Conservation (phyloP, 2,113 vertebrate species). For the Aegypius monachus region DNA sequence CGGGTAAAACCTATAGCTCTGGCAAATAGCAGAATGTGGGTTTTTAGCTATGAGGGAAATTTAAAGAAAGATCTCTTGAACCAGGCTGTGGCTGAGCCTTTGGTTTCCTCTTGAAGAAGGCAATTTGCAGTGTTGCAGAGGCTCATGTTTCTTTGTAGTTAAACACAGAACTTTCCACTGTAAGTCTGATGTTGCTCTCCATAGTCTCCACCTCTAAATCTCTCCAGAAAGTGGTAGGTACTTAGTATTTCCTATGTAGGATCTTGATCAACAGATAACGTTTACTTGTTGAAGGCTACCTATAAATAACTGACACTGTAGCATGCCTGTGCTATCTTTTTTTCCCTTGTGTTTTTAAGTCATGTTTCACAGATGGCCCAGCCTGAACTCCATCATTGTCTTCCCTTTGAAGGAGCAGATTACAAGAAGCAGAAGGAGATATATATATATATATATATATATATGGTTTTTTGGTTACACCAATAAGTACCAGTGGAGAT, state of each 20-base stretch:
- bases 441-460: not conserved
- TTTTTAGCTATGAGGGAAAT: not conserved
- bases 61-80: not conserved
- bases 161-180: not conserved
- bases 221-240: not conserved
- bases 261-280: not conserved
- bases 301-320: not conserved
- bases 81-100: not conserved
- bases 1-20: not conserved
- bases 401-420: not conserved
- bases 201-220: not conserved
- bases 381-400: not conserved
- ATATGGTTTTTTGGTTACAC: not conserved
- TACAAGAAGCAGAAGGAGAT: not conserved
- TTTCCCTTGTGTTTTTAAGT: not conserved
- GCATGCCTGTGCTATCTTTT: not conserved
- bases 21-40: not conserved
- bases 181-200: not conserved
- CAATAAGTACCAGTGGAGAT: not conserved
- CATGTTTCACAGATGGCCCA: not conserved
- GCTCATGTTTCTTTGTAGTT: not conserved
- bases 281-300: not conserved
- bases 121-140: not conserved
- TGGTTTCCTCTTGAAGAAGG: not conserved
- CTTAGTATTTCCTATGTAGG: not conserved